A percentile compares a stretch with the other conserved stretches of the same genome.
Conservation (phyloP, 2,113 vertebrate genomes). For the Tupaia chinensis region DNA sequence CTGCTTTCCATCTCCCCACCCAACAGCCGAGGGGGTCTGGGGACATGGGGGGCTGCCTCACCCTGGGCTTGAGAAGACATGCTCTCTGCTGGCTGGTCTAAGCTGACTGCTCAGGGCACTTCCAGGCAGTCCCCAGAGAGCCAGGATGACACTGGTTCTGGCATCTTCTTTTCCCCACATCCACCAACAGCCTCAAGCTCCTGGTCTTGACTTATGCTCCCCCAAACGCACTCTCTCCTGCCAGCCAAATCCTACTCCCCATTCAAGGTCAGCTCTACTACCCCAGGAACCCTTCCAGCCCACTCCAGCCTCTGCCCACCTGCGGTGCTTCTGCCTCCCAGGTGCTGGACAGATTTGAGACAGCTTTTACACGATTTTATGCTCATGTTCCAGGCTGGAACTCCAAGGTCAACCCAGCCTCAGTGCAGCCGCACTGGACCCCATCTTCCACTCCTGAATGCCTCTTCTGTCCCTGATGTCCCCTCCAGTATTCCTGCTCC, state of each 20-base stretch:
- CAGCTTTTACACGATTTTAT: background rate
- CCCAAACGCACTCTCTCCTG: background rate
- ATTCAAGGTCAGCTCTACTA: background rate
- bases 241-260: background rate
- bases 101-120: background rate
- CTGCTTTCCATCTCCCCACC: constrained; percentile 57
- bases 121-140: background rate
- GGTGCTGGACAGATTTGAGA: constrained; percentile 4
- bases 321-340: background rate
- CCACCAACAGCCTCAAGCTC: background rate
- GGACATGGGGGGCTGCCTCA: constrained; percentile 56
- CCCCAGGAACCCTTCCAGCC: constrained; percentile 13
- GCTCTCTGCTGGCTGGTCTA: background rate
- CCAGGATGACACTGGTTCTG: background rate
- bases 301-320: background rate
- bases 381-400: background rate
- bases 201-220: background rate
- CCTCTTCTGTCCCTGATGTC: background rate
- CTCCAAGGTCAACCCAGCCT: background rate
- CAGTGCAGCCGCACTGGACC: no score
- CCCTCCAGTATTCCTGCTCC: background rate
- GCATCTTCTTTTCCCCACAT: background rate
- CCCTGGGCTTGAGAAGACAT: constrained; percentile 15
- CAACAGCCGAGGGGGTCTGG: constrained; percentile 53
- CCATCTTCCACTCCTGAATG: background rate